Conservation (phyloP, 2,888 invertebrate species). For the Drosophila conformis region DNA sequence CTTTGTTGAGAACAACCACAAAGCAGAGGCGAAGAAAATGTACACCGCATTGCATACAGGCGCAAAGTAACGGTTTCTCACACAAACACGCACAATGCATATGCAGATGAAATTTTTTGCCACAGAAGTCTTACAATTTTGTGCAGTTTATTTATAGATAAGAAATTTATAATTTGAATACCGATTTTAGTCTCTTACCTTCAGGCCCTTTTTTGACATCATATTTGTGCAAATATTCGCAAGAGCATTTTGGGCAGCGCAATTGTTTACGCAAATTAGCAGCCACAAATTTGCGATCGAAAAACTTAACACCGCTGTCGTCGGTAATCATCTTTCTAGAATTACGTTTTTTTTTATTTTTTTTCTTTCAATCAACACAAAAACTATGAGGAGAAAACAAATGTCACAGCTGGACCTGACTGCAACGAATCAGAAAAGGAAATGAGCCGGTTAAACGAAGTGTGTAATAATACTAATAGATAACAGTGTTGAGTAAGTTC, state of each 20-base stretch:
- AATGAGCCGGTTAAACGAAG: slow-evolving; percentile 25
- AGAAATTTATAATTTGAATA: background rate
- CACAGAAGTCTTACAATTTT: background rate
- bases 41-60: background rate
- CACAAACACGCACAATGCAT: background rate
- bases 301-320: slow-evolving; percentile 53
- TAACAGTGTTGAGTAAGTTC: slow-evolving; percentile 37
- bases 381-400: background rate
- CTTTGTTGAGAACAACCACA: background rate
- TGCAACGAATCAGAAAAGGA: background rate
- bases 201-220: background rate
- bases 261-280: slow-evolving; percentile 62
- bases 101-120: background rate
- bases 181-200: slow-evolving; percentile 31
- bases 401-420: background rate
- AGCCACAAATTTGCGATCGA: slow-evolving; percentile 79
- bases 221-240: slow-evolving; percentile 56
- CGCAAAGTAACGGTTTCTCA: slow-evolving; percentile 35
- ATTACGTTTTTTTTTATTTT: background rate
- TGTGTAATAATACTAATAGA: slow-evolving; percentile 13
- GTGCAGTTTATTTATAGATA: background rate
- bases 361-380: background rate
- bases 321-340: slow-evolving; percentile 32
- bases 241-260: slow-evolving; percentile 76
- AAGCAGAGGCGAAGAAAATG: background rate